A percentile compares a stretch with the other conserved stretches of the same genome.
Conservation (phyloP, 2,113 vertebrate genomes). For the Melierax canorus region DNA sequence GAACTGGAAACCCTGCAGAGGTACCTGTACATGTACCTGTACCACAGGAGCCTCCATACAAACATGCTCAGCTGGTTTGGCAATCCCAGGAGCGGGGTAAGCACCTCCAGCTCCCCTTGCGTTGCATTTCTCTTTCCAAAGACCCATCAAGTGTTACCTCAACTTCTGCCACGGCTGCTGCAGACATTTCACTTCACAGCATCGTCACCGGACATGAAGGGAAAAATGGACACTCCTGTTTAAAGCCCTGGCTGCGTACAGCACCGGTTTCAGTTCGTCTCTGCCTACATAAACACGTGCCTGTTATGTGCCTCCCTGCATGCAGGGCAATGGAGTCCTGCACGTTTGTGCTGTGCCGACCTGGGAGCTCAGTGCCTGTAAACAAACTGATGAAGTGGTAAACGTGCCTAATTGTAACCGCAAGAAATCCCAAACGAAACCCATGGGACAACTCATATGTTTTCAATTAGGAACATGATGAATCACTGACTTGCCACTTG, state of each 20-base stretch:
- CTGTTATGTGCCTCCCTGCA: not conserved
- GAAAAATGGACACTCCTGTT: not conserved
- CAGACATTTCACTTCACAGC: not conserved
- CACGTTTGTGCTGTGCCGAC: not conserved
- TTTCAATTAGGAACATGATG: not conserved
- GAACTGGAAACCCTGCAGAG: not conserved
- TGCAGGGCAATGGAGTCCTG: not conserved
- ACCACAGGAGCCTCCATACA: not conserved
- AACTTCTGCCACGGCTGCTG: not conserved
- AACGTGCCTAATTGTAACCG: not conserved
- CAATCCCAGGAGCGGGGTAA: not conserved
- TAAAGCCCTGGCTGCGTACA: not conserved
- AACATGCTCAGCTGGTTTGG: not conserved
- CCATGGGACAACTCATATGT: not conserved
- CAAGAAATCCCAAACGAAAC: not conserved
- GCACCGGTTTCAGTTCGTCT: not conserved
- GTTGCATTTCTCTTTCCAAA: not conserved
- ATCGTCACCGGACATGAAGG: accelerated
- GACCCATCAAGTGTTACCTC: not conserved
- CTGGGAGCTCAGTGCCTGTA: not conserved
- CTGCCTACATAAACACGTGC: not conserved
- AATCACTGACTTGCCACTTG: conserved; percentile 31
- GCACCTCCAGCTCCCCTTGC: not conserved
- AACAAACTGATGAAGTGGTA: not conserved
- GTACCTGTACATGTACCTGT: not conserved